Conservation (phyloP, 2,797 vertebrate genomes). For the Gadopsis marmoratus region DNA sequence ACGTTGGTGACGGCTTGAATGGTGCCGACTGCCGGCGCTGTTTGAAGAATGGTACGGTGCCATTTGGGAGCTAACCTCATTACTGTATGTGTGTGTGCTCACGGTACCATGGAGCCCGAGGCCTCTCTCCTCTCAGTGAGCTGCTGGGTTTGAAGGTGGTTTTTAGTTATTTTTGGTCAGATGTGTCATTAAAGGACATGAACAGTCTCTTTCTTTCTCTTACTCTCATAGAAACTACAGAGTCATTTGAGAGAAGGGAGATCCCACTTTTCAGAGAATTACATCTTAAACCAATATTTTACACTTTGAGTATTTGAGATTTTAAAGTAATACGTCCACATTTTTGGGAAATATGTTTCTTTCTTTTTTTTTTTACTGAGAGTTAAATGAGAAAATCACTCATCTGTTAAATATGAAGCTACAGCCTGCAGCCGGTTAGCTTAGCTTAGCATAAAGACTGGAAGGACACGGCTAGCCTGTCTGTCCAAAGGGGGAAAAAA, state of each 20-base stretch:
- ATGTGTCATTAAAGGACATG: conserved; percentile 60
- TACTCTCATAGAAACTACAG: neutral
- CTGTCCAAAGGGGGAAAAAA: neutral
- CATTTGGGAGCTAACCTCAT: conserved; percentile 63
- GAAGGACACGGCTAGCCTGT: neutral
- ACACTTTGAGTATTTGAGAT: neutral
- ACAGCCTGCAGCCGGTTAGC: neutral
- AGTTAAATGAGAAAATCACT: neutral
- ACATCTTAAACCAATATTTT: neutral
- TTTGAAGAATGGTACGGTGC: conserved; percentile 30
- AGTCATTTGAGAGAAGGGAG: conserved; percentile 7
- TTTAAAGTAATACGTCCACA: neutral
- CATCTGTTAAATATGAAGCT: neutral
- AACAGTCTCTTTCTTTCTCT: conserved; percentile 39
- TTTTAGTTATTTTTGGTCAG: conserved; percentile 61
- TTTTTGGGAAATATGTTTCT: neutral
- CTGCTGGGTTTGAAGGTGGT: conserved; percentile 49
- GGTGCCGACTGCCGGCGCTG: conserved; percentile 19
- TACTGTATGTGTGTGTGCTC: conserved; percentile 57
- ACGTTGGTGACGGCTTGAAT: conserved; percentile 46
- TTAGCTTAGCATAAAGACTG: neutral
- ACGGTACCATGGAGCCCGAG: conserved; percentile 34
- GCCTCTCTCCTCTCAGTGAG: conserved; percentile 32
- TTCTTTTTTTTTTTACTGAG: neutral
- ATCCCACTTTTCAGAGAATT: conserved; percentile 2